phyloP scores from a whole-genome alignment of 2,797 vertebrate genomes.

The Acanthornis magna region DNA sequence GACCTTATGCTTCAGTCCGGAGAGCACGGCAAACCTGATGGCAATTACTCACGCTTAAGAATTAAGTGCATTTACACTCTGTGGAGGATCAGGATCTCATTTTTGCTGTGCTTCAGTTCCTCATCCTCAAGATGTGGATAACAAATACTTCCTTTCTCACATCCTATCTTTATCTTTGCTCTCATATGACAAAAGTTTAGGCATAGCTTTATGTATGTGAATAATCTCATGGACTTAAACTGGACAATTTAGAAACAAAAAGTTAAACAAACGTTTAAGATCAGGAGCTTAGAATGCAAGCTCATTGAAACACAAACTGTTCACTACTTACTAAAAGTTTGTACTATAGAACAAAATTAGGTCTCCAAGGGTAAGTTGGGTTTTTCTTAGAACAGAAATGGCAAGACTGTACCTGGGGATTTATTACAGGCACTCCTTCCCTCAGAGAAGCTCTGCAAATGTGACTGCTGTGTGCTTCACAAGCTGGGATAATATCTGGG shows the following conservation, averaged over 20 bases:
- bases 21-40: not conserved
- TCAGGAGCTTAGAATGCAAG: not conserved
- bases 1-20: not conserved
- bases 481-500: not conserved
- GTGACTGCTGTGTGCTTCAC: not conserved
- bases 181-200: not conserved
- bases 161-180: not conserved
- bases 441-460: not conserved
- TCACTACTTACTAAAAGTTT: not conserved
- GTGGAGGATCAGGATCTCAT: not conserved
- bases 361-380: not conserved
- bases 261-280: not conserved
- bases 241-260: not conserved
- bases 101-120: conserved; percentile 5
- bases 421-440: not conserved
- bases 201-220: not conserved
- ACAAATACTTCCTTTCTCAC: conserved; percentile 4
- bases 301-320: not conserved
- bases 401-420: not conserved
- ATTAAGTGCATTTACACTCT: not conserved
- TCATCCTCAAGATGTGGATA: not conserved
- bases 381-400: not conserved
- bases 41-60: not conserved
- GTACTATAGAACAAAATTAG: not conserved
- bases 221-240: not conserved